Percentiles rank a stretch among this genome's conserved stretches.
Evolutionary conservation across 2,113 vertebrate species (phyloP).

Genomic region (Prochilodus magdalenae): DNA sequence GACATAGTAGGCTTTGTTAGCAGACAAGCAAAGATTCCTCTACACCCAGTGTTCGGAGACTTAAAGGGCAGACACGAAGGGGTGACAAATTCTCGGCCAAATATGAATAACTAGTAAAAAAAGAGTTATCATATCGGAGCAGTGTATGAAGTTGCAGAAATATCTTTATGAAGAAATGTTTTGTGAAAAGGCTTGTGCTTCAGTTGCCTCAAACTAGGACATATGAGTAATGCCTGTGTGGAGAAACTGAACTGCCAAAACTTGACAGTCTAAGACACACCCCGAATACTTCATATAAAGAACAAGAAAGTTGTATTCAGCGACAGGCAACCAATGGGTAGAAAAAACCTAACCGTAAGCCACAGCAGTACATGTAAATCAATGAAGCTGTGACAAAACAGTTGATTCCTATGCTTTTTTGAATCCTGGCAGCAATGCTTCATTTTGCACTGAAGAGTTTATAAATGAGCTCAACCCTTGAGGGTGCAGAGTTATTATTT

Average conservation of each 20-base stretch:
- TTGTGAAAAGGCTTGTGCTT: constrained; percentile 10
- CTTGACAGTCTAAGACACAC: too few relatives aligned
- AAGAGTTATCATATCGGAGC: background rate
- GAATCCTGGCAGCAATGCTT: background rate
- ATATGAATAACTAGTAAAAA: constrained; percentile 9
- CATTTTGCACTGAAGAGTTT: constrained; percentile 22
- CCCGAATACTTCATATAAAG: background rate
- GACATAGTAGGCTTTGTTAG: too few relatives aligned
- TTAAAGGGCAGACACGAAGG: background rate
- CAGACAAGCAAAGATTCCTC: too few relatives aligned
- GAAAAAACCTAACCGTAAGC: background rate
- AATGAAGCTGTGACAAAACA: background rate
- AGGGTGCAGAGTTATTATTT: constrained; percentile 14
- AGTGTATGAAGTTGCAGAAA: background rate
- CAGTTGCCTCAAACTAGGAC: background rate
- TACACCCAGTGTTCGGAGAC: too few relatives aligned
- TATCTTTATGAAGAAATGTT: background rate
- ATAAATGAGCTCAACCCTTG: too few relatives aligned
- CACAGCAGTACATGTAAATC: constrained; percentile 35
- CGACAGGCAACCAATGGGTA: background rate
- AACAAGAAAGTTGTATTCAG: background rate
- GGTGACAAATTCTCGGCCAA: background rate
- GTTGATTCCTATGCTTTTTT: constrained; percentile 39
- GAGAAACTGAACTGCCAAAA: background rate
- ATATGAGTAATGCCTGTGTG: constrained; percentile 1